phyloP scores from a whole-genome alignment of 2,113 vertebrate species.

The Platichthys flesus region DNA sequence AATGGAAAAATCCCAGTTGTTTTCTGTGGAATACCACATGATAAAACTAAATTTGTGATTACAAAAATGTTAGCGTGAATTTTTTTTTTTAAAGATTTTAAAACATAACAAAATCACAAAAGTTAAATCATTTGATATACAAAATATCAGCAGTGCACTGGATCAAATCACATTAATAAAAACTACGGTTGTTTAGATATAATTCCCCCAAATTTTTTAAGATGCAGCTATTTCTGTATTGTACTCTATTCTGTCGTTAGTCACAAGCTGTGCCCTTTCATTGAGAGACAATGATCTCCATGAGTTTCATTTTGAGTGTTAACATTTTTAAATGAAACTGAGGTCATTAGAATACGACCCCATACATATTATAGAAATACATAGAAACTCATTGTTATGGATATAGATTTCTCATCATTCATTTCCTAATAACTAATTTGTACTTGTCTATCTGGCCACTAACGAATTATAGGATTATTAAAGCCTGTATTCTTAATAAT shows the following conservation, averaged over 20 bases:
- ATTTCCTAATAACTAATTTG: not conserved
- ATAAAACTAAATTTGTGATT: not conserved
- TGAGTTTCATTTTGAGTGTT: no score
- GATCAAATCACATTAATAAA: no score
- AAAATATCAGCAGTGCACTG: no score
- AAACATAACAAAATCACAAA: no score
- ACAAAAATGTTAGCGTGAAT: not conserved
- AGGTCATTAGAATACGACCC: not conserved
- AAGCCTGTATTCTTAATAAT: not conserved
- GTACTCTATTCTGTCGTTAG: no score
- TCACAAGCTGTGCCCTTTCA: no score
- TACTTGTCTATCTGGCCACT: not conserved
- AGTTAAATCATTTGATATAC: no score
- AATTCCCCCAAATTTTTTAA: no score
- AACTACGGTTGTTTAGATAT: no score
- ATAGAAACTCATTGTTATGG: not conserved
- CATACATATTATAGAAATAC: not conserved
- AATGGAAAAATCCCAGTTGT: not conserved
- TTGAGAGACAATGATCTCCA: no score
- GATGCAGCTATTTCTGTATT: no score
- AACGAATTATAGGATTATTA: not conserved
- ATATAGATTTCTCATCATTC: not conserved
- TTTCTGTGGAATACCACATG: not conserved
- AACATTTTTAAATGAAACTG: not conserved
- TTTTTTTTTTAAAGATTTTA: no score